Conservation (phyloP, 1,140 invertebrate genomes). For the Amphibalanus amphitrite region DNA sequence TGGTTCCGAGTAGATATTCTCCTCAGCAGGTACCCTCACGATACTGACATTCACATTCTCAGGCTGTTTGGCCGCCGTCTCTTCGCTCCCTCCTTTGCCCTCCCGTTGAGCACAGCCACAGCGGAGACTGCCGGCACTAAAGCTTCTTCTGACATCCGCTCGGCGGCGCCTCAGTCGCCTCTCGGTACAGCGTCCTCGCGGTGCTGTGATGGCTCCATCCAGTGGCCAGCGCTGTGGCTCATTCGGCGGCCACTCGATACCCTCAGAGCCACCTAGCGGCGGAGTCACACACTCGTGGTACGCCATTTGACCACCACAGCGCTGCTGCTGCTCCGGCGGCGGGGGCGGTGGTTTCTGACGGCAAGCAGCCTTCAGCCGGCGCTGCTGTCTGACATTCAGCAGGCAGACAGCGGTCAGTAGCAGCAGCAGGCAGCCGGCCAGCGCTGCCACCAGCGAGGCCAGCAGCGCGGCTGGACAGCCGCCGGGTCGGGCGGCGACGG, state of each 20-base stretch:
- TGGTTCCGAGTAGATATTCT: not conserved
- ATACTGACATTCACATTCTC: not conserved
- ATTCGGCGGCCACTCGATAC: not conserved
- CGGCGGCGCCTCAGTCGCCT: not conserved
- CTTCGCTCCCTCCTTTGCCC: not conserved
- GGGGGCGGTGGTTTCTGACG: not conserved
- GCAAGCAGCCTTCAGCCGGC: not conserved
- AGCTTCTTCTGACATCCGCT: not conserved
- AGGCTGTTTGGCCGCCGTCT: too few species aligned
- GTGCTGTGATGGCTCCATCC: not conserved
- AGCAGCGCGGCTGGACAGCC: not conserved
- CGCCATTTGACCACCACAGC: not conserved
- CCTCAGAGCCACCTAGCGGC: not conserved
- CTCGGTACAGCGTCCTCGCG: not conserved
- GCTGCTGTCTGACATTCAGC: not conserved
- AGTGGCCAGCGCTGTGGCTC: not conserved
- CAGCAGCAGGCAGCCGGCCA: conserved; percentile 1
- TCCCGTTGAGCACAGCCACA: not conserved
- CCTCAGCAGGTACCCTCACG: not conserved
- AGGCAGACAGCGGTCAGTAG: not conserved
- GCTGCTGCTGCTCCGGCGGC: not conserved
- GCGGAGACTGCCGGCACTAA: not conserved
- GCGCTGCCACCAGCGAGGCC: not conserved
- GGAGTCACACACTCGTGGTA: not conserved
- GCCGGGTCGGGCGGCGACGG: not conserved